These are phyloP conservation scores for Drosophila hamatofila DNA, from an alignment of 2,888 invertebrate genomes.

Conservation along the genomic window DNA sequence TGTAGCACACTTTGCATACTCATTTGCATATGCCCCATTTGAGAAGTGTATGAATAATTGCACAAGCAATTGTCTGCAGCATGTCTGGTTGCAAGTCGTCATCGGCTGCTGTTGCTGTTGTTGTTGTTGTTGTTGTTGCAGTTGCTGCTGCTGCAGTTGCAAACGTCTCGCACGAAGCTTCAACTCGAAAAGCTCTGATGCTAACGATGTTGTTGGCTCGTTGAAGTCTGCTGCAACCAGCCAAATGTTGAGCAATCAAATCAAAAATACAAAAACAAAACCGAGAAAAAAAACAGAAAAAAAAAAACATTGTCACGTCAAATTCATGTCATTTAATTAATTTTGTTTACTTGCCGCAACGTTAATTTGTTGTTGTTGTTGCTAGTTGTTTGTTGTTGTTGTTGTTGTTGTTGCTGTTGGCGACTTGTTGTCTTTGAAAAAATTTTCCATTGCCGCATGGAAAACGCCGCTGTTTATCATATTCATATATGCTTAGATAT, in stretches of 20 bases:
- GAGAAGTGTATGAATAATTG: conserved; percentile 53
- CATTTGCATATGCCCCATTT: conserved; percentile 22
- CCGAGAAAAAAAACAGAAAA: conserved; percentile 34
- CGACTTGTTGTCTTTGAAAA: conserved; percentile 76
- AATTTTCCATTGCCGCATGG: conserved; percentile 70
- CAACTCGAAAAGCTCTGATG: conserved; percentile 43
- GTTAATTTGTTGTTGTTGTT: conserved; percentile 70
- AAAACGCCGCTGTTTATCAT: conserved; percentile 64
- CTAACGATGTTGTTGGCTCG: conserved; percentile 72
- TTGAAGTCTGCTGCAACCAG: conserved; percentile 49
- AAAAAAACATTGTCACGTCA: conserved; percentile 82
- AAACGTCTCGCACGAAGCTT: conserved; percentile 61
- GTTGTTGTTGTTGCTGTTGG: conserved; percentile 57
- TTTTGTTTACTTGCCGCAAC: conserved; percentile 78
- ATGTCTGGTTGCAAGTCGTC: conserved; percentile 69
- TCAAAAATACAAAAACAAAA: conserved; percentile 56
- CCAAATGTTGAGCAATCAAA: conserved; percentile 75
- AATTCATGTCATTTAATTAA: conserved; percentile 81
- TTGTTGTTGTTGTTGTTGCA: conserved; percentile 1
- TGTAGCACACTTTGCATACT: not conserved
- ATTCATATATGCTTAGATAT: conserved; percentile 19
- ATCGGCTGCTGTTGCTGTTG: conserved; percentile 37
- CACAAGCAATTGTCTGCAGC: conserved; percentile 74
- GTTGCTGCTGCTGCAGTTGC: conserved; percentile 34
- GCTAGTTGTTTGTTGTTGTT: conserved; percentile 63